A percentile compares a stretch with the other conserved stretches of the same genome.
phyloP scores from a whole-genome alignment of 2,888 invertebrate species.

The Synanthedon tipuliformis region DNA sequence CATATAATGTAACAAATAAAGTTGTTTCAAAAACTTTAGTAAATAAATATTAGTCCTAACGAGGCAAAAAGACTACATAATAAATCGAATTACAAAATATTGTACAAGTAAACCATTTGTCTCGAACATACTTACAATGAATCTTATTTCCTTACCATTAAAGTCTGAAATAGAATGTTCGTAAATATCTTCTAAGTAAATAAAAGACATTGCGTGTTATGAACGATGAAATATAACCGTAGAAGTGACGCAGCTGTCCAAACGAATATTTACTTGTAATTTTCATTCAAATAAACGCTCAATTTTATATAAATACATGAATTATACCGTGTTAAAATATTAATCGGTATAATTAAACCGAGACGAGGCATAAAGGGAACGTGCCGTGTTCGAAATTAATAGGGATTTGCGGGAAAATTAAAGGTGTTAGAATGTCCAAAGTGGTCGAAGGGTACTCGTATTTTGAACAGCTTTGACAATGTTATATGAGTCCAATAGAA shows the following conservation, averaged over 20 bases:
- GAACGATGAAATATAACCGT: constrained; percentile 1
- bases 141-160: not conserved
- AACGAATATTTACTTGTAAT: constrained; percentile 4
- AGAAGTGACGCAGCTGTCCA: constrained; percentile 5
- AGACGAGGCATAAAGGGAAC: constrained; percentile 25
- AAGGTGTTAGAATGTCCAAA: constrained; percentile 37
- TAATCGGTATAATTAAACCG: constrained; percentile 38
- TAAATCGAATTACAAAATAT: not conserved
- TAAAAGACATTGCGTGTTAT: not conserved
- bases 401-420: constrained; percentile 47
- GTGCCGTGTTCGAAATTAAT: constrained; percentile 47
- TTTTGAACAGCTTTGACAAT: constrained; percentile 1
- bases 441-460: constrained; percentile 9
- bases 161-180: not conserved
- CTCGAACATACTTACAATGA: not conserved
- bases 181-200: not conserved
- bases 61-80: not conserved
- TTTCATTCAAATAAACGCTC: constrained; percentile 5
- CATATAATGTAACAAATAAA: no score
- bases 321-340: constrained; percentile 26
- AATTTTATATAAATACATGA: constrained; percentile 3
- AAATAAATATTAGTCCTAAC: not conserved
- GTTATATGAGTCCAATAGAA: not conserved
- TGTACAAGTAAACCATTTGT: not conserved
- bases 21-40: no score